Conservation (phyloP, 2,888 invertebrate genomes). For the Folsomia candida region DNA sequence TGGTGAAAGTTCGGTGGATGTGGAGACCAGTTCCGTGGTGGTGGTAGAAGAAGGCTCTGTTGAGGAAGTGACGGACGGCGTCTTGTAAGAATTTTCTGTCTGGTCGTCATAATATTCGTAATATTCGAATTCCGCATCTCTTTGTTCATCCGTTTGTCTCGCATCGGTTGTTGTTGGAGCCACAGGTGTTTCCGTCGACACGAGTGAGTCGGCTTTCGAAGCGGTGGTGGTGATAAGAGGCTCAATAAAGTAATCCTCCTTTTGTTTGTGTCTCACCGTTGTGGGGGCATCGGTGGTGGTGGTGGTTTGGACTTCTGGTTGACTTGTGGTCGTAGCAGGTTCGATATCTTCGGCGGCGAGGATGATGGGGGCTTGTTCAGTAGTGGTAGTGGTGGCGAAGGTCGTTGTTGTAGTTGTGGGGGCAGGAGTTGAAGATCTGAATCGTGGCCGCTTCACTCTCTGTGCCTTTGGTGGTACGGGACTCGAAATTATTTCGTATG, state of each 20-base stretch:
- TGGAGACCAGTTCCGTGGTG: background rate
- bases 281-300: too few species aligned
- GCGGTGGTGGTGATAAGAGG: too few species aligned
- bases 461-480: too few species aligned
- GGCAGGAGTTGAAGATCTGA: too few species aligned
- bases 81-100: background rate
- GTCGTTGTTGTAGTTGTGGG: background rate
- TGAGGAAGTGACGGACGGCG: background rate
- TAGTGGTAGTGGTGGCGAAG: background rate
- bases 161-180: too few species aligned
- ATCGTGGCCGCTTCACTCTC: too few species aligned
- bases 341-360: background rate
- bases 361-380: background rate
- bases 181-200: too few species aligned
- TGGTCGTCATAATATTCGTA: slow-evolving; percentile 6
- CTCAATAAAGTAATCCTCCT: too few species aligned
- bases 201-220: too few species aligned
- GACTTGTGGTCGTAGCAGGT: background rate
- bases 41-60: background rate
- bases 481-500: too few species aligned
- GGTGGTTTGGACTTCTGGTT: background rate
- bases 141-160: too few species aligned
- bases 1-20: background rate
- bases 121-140: background rate
- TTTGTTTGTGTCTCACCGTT: too few species aligned